Evolutionary conservation across 2,797 vertebrate genomes (phyloP).

Genomic region (Phoebastria nigripes): DNA sequence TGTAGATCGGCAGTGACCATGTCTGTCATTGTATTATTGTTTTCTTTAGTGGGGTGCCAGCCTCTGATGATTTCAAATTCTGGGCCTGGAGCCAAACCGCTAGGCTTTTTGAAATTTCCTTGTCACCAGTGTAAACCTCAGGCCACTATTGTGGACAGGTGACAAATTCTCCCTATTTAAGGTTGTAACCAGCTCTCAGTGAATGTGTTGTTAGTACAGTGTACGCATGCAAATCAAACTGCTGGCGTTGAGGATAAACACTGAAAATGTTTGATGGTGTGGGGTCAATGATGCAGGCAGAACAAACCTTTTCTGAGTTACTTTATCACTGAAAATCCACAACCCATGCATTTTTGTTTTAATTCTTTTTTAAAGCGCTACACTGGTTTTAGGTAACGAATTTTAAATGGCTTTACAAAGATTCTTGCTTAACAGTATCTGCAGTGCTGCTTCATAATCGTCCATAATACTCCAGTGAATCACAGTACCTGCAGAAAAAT

Average conservation of each 20-base stretch:
- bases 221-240: not conserved
- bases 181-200: not conserved
- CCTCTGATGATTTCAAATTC: not conserved
- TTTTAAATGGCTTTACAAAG: not conserved
- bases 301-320: not conserved
- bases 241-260: not conserved
- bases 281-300: not conserved
- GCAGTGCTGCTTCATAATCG: not conserved
- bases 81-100: not conserved
- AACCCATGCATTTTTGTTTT: not conserved
- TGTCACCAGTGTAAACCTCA: not conserved
- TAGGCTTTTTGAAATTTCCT: not conserved
- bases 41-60: not conserved
- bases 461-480: not conserved
- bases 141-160: not conserved
- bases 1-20: not conserved
- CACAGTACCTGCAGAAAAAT: constrained; percentile 20
- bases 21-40: not conserved
- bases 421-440: not conserved
- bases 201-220: not conserved
- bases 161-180: not conserved
- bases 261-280: not conserved
- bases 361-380: not conserved
- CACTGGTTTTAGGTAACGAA: not conserved
- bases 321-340: not conserved